These are phyloP conservation scores for Gracilinanus agilis DNA, from an alignment of 2,113 vertebrate genomes.

Conservation along the genomic window DNA sequence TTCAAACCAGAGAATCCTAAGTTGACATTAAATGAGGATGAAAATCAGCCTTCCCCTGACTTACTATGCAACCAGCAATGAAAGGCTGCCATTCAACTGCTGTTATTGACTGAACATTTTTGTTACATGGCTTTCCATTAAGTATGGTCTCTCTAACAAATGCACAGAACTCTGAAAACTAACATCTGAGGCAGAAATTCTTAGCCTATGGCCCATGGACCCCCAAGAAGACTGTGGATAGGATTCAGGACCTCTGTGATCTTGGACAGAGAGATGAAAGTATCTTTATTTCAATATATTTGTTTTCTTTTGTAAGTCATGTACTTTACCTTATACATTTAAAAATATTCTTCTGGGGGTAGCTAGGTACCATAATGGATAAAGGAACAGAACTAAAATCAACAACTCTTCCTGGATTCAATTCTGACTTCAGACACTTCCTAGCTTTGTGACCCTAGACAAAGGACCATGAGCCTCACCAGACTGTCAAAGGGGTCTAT, in stretches of 20 bases:
- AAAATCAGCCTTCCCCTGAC: neutral
- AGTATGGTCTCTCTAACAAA: neutral
- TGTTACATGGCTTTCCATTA: neutral
- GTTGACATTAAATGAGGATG: neutral
- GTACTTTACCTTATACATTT: neutral
- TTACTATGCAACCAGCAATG: neutral
- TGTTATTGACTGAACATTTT: neutral
- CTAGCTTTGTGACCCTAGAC: no score
- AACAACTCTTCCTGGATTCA: no score
- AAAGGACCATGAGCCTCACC: neutral
- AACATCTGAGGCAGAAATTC: neutral
- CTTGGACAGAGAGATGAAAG: neutral
- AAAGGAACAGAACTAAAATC: no score
- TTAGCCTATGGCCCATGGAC: neutral
- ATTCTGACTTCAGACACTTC: no score
- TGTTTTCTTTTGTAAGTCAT: neutral
- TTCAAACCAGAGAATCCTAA: conserved; percentile 28
- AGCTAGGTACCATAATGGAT: no score
- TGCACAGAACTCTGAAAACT: neutral
- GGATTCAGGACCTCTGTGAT: neutral
- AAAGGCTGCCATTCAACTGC: neutral
- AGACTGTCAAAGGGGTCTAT: neutral
- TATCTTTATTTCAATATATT: neutral
- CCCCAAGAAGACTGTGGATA: neutral
- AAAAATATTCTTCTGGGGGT: neutral